Conservation (phyloP, 2,888 invertebrate species). For the Branchipolynoe longqiensis region DNA sequence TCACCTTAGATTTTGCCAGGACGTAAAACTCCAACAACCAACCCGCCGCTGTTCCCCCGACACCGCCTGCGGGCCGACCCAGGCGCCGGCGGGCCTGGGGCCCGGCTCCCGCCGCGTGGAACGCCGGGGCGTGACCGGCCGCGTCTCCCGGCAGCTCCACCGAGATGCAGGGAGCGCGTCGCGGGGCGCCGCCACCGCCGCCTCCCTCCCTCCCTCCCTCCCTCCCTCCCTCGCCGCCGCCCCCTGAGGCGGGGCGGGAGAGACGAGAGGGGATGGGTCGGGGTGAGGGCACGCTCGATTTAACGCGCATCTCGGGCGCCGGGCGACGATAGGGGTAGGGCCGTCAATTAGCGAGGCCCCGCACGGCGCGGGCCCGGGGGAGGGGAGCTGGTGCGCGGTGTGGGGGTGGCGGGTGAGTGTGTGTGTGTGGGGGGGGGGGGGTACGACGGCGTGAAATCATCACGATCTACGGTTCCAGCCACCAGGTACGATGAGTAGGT, state of each 20-base stretch:
- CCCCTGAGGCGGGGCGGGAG: neutral
- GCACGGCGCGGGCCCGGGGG: constrained; percentile 9
- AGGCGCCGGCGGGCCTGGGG: constrained; percentile 11
- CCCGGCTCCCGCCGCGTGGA: constrained; percentile 27
- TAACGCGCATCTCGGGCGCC: constrained; percentile 2
- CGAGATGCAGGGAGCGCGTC: neutral
- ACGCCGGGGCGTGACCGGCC: constrained; percentile 27
- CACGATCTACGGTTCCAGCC: too few species aligned
- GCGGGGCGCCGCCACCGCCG: neutral
- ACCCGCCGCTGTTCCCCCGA: too few species aligned
- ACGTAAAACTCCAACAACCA: too few species aligned
- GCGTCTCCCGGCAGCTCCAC: neutral
- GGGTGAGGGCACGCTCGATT: constrained; percentile 24
- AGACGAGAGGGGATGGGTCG: neutral
- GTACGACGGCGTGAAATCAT: too few species aligned
- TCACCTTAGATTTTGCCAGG: too few species aligned
- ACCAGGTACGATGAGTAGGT: too few species aligned
- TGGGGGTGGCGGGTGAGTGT: too few species aligned
- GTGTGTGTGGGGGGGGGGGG: too few species aligned
- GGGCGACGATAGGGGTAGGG: constrained; percentile 37
- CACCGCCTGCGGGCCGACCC: too few species aligned
- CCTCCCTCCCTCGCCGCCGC: neutral
- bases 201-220: neutral
- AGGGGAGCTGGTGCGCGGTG: too few species aligned
- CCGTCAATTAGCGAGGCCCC: constrained; percentile 30